Evolutionary conservation across 2,113 vertebrate species (phyloP), one percentile per base, ranked within the genome.

Genomic region (Phocoena sinus): DNA sequence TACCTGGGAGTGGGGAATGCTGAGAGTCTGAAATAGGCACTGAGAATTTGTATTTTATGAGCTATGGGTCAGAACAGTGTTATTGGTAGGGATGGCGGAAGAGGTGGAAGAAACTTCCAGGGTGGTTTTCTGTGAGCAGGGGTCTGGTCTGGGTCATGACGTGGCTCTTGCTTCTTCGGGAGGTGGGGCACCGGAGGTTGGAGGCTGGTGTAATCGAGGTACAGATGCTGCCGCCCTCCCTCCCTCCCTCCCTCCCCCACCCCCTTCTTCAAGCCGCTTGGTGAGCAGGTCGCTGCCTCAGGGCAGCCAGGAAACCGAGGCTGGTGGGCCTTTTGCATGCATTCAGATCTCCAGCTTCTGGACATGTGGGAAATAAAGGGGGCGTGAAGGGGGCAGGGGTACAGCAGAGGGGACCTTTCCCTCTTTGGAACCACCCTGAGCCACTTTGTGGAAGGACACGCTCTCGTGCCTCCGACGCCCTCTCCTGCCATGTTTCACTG

Each of bases 401-500:
- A 1, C 71, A 8, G 2, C 88, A 58, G 5, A 15, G 33, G 80
- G 74, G n/a, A 14, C 58, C 41, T 84, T 38, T 13, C 26, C 53
- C 36, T 94, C 7, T 33, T 10, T 3, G 74, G 74, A 12, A n/a
- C 31, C 67, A 15, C 1, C 38, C 44, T 14, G 36, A 85, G 41
- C 67, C 50, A 2, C 17, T 20, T 53, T 62, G 68, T 14, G 18
- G 74, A 56, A 41, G 83, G 79, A 68, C 58, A 1, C 4, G 0
- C 6, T 33, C 36, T 60, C 1, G 0, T 3, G 5, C 33, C 1
- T 10, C 15, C 58, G 8, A 7, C 15, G 6, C 33, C 60, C 2
- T 5, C n/a, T 70, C 47, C 11, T 47, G 13, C 76, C 12, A 0
- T 8, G 23, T 31, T 31, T 31, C 62, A 7, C 25, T 3, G 33